Evolutionary conservation across 2,888 invertebrate genomes (phyloP), one percentile per base, ranked within the genome.

Genomic region (Clanis bilineata): DNA sequence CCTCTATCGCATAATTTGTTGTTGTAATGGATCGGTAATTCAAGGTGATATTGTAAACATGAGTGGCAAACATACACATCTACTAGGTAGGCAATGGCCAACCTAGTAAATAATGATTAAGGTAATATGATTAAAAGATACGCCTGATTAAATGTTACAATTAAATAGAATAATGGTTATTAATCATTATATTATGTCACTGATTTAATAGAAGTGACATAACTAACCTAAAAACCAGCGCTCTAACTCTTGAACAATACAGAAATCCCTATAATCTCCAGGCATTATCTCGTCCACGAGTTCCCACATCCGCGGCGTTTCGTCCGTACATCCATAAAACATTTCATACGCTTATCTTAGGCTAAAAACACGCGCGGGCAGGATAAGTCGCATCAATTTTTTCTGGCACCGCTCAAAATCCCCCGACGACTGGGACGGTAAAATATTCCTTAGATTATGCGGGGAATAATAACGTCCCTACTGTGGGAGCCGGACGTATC

Each of bases 351-450:
- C 77, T 79, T 78, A 79, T 76, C 75, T 72, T 65, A 68, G 71
- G 69, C 71, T 76, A 76, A 82, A 77, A 81, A 82, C 83, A 77
- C 81, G 71, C 72, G 70, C 74, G 71, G 71, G 74, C 72, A 74
- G 83, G 86, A 90, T 88, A 89, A 88, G 86, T 83, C 85, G 82
- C 87, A 83, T 86, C 90, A 82, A 86, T 90, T 91, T 90, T 91
- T 91, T 88, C 79, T 72, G 79, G 74, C 81, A 78, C 84, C 82
- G 76, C 79, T 79, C 82, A 71, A 80, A 87, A 89, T 88, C 90
- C 90, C 89, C 77, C 89, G 90, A 88, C 89, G 77, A 72, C 28
- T 73, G 71, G 74, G 64, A 71, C 72, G 75, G 79, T 85, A 85
- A 89, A 85, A 88, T 86, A 89, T 89, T 86, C 85, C 82, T 83